phyloP scores from a whole-genome alignment of 1,140 invertebrate species.

The Drosophila pallidifrons region DNA sequence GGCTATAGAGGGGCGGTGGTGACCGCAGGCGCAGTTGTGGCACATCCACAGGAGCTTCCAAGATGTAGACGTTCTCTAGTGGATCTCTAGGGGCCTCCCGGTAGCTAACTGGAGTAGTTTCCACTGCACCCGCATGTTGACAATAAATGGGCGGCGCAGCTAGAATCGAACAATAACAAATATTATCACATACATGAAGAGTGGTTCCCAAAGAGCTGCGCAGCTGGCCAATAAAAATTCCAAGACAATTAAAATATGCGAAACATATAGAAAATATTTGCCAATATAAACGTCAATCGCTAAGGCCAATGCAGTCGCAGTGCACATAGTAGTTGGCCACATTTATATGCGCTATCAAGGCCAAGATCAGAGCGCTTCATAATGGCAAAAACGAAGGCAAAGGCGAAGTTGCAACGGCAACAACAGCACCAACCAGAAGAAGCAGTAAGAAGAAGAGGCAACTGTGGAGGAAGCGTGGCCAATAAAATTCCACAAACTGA shows the following conservation, averaged over 20 bases:
- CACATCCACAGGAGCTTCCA: slow-evolving; percentile 41
- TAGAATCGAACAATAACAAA: not conserved
- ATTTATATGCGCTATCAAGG: slow-evolving; percentile 78
- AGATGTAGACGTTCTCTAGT: slow-evolving; percentile 67
- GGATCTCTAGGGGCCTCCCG: slow-evolving; percentile 20
- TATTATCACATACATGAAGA: slow-evolving; percentile 27
- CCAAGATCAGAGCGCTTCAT: slow-evolving; percentile 71
- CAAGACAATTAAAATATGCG: slow-evolving; percentile 54
- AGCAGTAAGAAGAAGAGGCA: not conserved
- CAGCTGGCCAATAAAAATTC: slow-evolving; percentile 62
- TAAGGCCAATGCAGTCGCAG: slow-evolving; percentile 16
- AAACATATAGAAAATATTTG: slow-evolving; percentile 77
- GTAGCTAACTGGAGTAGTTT: slow-evolving; percentile 28
- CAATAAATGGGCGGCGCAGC: not conserved
- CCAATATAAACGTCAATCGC: slow-evolving; percentile 78
- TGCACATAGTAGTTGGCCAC: slow-evolving; percentile 47
- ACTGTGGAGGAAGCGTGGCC: slow-evolving; percentile 65
- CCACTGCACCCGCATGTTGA: slow-evolving; percentile 14
- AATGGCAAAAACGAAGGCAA: slow-evolving; percentile 44
- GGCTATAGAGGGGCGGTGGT: slow-evolving; percentile 67
- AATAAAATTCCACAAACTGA: slow-evolving; percentile 80
- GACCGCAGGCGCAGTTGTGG: slow-evolving; percentile 40
- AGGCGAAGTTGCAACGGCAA: slow-evolving; percentile 23
- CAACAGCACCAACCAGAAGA: not conserved
- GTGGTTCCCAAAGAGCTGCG: not conserved